Percentiles rank a stretch among this genome's conserved stretches.
These are phyloP conservation scores for Tupaia chinensis DNA, from an alignment of 2,113 vertebrate species.

Conservation along the genomic window DNA sequence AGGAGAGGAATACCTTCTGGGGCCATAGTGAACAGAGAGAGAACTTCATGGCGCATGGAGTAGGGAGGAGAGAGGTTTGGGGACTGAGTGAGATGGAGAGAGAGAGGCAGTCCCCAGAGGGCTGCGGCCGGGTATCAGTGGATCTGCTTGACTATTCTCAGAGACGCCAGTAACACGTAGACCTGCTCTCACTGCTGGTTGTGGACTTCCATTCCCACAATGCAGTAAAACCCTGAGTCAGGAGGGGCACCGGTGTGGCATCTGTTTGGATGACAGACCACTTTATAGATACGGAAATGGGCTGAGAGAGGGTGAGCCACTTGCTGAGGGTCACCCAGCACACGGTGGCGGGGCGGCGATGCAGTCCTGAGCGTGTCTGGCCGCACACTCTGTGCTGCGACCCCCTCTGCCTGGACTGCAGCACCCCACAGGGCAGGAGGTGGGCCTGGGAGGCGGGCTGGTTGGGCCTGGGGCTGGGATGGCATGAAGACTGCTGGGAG, in stretches of 20 bases:
- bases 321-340: neutral
- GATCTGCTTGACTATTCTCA: neutral
- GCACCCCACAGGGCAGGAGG: neutral
- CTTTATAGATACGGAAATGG: neutral
- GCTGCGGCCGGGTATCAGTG: neutral
- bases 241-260: neutral
- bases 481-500: no score
- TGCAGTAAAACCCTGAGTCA: neutral
- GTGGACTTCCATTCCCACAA: neutral
- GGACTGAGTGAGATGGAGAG: neutral
- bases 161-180: neutral
- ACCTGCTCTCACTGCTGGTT: neutral
- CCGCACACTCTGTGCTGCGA: neutral
- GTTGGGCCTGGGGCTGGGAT: no score
- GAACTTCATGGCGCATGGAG: neutral
- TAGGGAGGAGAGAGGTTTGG: neutral
- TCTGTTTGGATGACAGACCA: neutral
- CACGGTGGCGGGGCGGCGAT: neutral
- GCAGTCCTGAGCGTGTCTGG: neutral
- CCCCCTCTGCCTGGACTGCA: neutral
- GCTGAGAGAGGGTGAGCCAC: neutral
- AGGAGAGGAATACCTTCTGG: neutral
- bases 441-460: no score
- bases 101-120: neutral
- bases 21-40: neutral